Conservation (phyloP, 2,113 vertebrate genomes). For the Grammomys dolichurus region DNA sequence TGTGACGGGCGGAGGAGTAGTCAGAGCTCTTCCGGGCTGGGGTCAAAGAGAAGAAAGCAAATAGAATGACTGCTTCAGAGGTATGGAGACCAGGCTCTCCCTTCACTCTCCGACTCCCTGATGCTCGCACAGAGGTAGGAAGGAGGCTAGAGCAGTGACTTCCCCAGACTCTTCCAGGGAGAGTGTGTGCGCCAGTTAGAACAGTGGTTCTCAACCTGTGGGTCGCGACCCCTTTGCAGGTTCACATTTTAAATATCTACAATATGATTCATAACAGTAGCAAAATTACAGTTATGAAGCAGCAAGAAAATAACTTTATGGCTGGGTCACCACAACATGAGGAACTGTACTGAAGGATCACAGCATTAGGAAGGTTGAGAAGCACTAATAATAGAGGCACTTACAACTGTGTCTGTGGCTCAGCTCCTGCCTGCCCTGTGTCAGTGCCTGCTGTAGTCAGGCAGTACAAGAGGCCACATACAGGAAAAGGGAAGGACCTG, state of each 20-base stretch:
- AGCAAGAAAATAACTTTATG: not conserved
- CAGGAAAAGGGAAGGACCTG: not conserved
- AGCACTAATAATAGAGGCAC: not conserved
- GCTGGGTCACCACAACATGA: not conserved
- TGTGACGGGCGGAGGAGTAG: not conserved
- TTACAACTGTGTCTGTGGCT: not conserved
- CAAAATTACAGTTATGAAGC: not conserved
- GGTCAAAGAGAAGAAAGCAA: not conserved
- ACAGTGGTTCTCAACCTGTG: not conserved
- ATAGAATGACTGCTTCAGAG: not conserved
- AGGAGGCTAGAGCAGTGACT: not conserved
- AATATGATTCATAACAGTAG: not conserved
- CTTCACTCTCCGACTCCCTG: accelerated
- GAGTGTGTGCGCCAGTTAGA: not conserved
- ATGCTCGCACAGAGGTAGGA: not conserved
- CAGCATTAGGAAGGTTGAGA: not conserved
- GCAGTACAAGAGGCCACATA: not conserved
- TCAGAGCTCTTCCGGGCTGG: not conserved
- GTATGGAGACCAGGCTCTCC: not conserved
- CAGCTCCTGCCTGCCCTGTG: not conserved
- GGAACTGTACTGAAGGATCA: too few relatives aligned
- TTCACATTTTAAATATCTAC: not conserved
- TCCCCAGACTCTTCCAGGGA: too few relatives aligned
- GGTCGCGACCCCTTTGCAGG: not conserved
- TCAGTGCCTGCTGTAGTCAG: not conserved